Base-by-base conservation (phyloP, 2,113 vertebrate genomes). In the Centropus unirufus region DNA sequence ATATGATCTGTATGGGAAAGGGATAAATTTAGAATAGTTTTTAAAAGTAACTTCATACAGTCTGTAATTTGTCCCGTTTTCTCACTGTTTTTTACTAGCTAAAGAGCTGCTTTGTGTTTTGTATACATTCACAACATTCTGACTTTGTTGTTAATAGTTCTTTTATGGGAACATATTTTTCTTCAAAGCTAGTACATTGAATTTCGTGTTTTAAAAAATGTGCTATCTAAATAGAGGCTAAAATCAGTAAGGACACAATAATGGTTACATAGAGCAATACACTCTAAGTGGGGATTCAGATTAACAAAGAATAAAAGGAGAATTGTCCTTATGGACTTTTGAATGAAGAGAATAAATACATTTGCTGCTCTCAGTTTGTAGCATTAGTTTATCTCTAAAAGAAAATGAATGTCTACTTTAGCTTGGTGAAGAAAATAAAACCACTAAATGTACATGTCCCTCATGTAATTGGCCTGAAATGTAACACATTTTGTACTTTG, bases 1-100 rank as follows among this genome's bases (percentile, higher is more conserved):
- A 30, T 98, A 98, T 81, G 98, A 99, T 86, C 97, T 99, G 39
- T 99, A 98, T 93, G 97, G 97, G 67, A 96, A 96, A 90, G 92
- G 93, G 44, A 92, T 98, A 72, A 58, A 86, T 34, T 70, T 97
- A 83, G 90, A 80, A 36, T 97, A 96, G 87, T 42, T 93, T 70
- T 83, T 73, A 5, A 77, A 90, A 93, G 64, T 57, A 67, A 58
- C 57, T 73, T 26, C 52, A 29, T 80, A 26, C 57, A 79, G 66
- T 63, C 47, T 83, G 32, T 87, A 81, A 57, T 61, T 81, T 69
- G 23, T 78, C 19, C 61, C 2, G 39, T 94, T 94, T 91, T 57
- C 42, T 94, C 34, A 61, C 54, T 87, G 4, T 75, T 91, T 91
- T 93, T 92, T 47, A 44, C n/a, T 40, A 55, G 49, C 62, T 75